phyloP scores from a whole-genome alignment of 2,888 invertebrate species.

The Liopterus haemorrhoidalis region DNA sequence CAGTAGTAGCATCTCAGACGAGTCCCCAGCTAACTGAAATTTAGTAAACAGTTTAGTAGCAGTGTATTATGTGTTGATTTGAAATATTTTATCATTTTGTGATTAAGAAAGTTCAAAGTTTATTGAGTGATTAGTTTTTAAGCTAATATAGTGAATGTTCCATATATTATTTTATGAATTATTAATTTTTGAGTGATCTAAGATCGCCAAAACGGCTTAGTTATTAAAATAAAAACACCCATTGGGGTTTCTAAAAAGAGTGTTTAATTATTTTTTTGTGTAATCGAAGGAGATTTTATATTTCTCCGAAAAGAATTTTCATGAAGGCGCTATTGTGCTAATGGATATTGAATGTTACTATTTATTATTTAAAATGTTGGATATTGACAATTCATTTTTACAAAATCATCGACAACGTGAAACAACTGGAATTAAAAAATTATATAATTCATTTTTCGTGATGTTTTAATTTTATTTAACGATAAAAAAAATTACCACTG shows the following conservation, averaged over 20 bases:
- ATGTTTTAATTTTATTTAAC: constrained; percentile 60
- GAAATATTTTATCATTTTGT: too few species aligned
- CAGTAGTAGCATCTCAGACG: too few species aligned
- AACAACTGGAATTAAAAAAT: constrained; percentile 77
- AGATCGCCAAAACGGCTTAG: constrained; percentile 17
- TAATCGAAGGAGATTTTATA: too few species aligned
- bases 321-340: too few species aligned
- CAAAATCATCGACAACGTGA: constrained; percentile 78
- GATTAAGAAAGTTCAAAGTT: constrained; percentile 23
- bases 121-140: constrained; percentile 5
- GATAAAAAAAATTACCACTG: not conserved
- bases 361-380: constrained; percentile 56
- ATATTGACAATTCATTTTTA: constrained; percentile 66
- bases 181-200: constrained; percentile 6
- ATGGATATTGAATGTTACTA: constrained; percentile 45
- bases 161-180: constrained; percentile 15
- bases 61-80: too few species aligned
- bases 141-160: constrained; percentile 16
- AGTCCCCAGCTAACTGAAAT: not conserved
- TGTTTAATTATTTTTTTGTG: too few species aligned
- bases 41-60: constrained; percentile 24
- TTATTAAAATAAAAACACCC: too few species aligned
- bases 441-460: constrained; percentile 82
- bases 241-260: too few species aligned
- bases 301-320: too few species aligned